A percentile compares a stretch with the other conserved stretches of the same genome.
phyloP scores from a whole-genome alignment of 2,888 invertebrate genomes.

The Spodoptera littoralis region DNA sequence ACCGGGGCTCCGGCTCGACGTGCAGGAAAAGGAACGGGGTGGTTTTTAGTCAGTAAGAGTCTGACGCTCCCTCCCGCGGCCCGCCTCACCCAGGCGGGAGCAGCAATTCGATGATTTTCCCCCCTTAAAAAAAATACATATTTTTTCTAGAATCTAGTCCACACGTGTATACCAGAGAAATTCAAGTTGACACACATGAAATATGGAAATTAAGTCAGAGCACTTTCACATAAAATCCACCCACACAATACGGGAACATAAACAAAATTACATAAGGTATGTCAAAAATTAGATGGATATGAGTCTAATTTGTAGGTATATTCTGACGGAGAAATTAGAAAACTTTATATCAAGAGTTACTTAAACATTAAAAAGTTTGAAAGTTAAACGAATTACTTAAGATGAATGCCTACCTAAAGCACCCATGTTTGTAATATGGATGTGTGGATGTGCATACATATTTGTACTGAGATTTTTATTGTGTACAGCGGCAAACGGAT shows the following conservation, averaged over 20 bases:
- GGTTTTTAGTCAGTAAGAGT: too few relatives aligned
- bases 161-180: too few relatives aligned
- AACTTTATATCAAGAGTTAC: constrained; percentile 71
- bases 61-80: too few relatives aligned
- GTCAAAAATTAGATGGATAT: constrained; percentile 40
- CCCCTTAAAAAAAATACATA: too few relatives aligned
- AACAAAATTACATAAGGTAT: constrained; percentile 26
- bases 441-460: constrained; percentile 14
- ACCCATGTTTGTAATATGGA: neutral
- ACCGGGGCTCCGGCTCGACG: too few relatives aligned
- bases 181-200: neutral
- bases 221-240: constrained; percentile 1
- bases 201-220: neutral
- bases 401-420: constrained; percentile 23
- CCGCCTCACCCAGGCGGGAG: too few relatives aligned
- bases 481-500: too few relatives aligned
- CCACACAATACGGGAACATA: constrained; percentile 4
- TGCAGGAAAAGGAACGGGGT: too few relatives aligned
- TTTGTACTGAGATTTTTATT: neutral
- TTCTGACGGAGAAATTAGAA: constrained; percentile 77
- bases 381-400: constrained; percentile 55
- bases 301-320: constrained; percentile 53
- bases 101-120: too few relatives aligned
- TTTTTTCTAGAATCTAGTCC: too few relatives aligned
- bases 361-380: constrained; percentile 76